Evolutionary conservation across 2,113 vertebrate genomes (phyloP).

Genomic region (Pomatorhinus ruficollis): DNA sequence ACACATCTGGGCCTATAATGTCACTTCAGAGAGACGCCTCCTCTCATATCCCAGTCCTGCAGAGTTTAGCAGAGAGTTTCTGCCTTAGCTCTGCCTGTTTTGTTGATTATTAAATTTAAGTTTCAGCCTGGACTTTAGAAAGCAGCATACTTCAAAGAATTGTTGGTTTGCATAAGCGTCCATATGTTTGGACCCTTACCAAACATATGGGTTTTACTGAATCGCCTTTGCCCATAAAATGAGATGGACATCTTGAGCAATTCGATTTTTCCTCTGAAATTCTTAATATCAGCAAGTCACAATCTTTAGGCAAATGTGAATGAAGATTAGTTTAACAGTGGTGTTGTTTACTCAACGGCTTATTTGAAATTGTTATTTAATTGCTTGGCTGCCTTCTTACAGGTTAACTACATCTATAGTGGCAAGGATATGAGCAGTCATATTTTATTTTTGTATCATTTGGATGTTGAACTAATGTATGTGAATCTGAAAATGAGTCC

Average conservation of each 20-base stretch:
- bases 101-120: constrained; percentile 58
- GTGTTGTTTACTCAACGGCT: not conserved
- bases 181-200: constrained; percentile 57
- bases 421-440: not conserved
- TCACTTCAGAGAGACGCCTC: constrained; percentile 57
- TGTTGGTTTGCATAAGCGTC: constrained; percentile 51
- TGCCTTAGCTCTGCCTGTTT: constrained; percentile 37
- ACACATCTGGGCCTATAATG: constrained; percentile 59
- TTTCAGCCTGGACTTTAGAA: constrained; percentile 49
- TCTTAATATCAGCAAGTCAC: not conserved
- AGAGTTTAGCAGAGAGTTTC: constrained; percentile 27
- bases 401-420: not conserved
- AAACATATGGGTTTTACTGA: constrained; percentile 60
- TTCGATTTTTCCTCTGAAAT: not conserved
- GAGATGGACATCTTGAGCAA: constrained; percentile 41
- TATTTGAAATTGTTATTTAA: not conserved
- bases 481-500: not conserved
- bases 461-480: not conserved
- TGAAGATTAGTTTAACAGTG: not conserved
- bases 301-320: not conserved
- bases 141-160: constrained; percentile 45
- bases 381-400: not conserved
- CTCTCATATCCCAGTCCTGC: constrained; percentile 17
- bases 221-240: constrained; percentile 16
- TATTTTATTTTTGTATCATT: not conserved